Base-by-base conservation (phyloP, 1,140 invertebrate genomes). In the Scaptomyza graminum region DNA sequence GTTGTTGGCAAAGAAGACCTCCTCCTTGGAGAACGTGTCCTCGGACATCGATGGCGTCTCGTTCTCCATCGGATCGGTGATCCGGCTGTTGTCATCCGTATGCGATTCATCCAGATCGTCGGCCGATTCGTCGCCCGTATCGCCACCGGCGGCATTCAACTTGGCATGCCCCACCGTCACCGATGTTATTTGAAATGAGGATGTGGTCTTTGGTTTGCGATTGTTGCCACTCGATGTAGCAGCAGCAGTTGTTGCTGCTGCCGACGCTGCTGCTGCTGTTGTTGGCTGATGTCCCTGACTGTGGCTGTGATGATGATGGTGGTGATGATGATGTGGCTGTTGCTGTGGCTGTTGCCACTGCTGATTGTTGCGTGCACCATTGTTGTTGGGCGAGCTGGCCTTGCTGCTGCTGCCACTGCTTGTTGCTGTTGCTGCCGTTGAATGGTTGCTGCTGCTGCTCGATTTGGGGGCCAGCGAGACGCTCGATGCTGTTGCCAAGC, bases 51-150 rank as follows among this genome's bases (percentile, higher is more conserved):
- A 96, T 13, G 96, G 96, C 25, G 96, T 96, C 92, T 97, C 96
- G 92, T 96, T 95, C 92, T 95, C 95, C 79, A 95, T n/a, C n/a
- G n/a, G 93, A 88, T 97, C 96, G n/a, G 96, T 96, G 63, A 96
- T 94, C 78, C 96, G 93, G 75, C 95, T 96, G 81, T 95, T 95
- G 90, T 96, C 95, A 92, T 98, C 97, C 66, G 97, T 97, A 92
- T 97, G 96, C 92, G 96, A 97, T 94, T 98, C 97, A 92, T 98
- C 97, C 90, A 98, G 93, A 94, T 98, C 97, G 92, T 98, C 97
- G 74, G 96, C 96, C 50, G 96, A 97, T 92, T 98, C 97, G 67
- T 97, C 97, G 83, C 97, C 97, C 67, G 95, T 95, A 92, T 98
- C 97, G 90, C 95, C 97, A 90, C 95, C 96, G 90, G 95, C 94